Percentiles rank a stretch among this genome's conserved stretches.
phyloP scores from a whole-genome alignment of 2,797 vertebrate species.

The Calcarius lapponicus region DNA sequence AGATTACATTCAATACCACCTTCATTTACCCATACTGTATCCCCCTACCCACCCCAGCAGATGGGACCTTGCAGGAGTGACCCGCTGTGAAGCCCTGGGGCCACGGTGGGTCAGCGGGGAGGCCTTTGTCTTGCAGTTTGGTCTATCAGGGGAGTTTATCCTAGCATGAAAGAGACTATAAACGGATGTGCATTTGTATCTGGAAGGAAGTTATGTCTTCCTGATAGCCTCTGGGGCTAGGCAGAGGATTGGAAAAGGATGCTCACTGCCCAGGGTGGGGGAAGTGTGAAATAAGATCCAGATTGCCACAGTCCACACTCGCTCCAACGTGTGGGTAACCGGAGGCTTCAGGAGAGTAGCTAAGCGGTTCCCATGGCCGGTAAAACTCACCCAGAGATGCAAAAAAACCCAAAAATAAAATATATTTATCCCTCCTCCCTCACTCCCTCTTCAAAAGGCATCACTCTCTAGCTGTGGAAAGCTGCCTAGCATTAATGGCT shows the following conservation, averaged over 20 bases:
- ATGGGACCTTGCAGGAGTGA: not conserved
- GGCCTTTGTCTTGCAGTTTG: not conserved
- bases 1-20: no score
- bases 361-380: not conserved
- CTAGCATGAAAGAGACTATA: not conserved
- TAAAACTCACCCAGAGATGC: not conserved
- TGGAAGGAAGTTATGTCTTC: not conserved
- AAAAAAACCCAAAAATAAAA: fast-evolving
- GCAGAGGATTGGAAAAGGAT: not conserved
- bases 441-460: not conserved
- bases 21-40: no score
- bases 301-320: not conserved
- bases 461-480: not conserved
- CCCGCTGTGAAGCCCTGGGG: fast-evolving
- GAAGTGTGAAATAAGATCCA: not conserved
- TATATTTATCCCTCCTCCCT: not conserved
- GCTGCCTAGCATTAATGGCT: not conserved
- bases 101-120: fast-evolving
- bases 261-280: not conserved
- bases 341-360: not conserved
- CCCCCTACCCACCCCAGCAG: not conserved
- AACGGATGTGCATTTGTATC: not conserved
- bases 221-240: not conserved
- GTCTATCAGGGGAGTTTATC: not conserved
- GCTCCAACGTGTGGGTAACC: not conserved